A percentile compares a stretch with the other conserved stretches of the same genome.
phyloP scores from a whole-genome alignment of 2,113 vertebrate species.

The Tachysurus fulvidraco region DNA sequence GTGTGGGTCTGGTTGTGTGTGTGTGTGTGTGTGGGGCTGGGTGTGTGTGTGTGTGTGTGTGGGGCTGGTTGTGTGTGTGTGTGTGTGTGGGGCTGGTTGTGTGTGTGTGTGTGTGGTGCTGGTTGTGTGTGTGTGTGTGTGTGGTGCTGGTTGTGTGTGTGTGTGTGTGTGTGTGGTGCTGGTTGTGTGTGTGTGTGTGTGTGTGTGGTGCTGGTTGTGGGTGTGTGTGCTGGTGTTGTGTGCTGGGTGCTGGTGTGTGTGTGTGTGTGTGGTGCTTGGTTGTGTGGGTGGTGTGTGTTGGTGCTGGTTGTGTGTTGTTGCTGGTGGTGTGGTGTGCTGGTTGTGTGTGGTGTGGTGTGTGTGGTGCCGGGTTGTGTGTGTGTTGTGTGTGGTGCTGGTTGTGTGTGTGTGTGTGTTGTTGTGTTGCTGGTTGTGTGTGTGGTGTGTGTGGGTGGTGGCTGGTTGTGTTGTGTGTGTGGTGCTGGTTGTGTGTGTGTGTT shows the following conservation, averaged over 20 bases:
- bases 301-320: no score
- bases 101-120: background rate
- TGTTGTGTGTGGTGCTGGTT: background rate
- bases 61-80: background rate
- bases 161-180: slow-evolving; percentile 1
- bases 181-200: slow-evolving; percentile 5
- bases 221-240: background rate
- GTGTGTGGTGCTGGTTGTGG: background rate
- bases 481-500: slow-evolving; percentile 1
- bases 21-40: slow-evolving; percentile 18
- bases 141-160: background rate
- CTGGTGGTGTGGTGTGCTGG: no score
- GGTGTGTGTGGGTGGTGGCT: slow-evolving; percentile 24
- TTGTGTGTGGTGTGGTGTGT: background rate
- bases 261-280: background rate
- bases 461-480: background rate
- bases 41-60: background rate
- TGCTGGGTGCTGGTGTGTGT: slow-evolving; percentile 4
- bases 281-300: no score
- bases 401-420: slow-evolving; percentile 18
- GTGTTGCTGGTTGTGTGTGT: background rate
- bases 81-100: slow-evolving; percentile 7
- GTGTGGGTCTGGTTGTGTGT: background rate
- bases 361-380: background rate
- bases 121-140: background rate